Evolutionary conservation across 2,888 invertebrate genomes (phyloP).

Genomic region (Leucania comma): DNA sequence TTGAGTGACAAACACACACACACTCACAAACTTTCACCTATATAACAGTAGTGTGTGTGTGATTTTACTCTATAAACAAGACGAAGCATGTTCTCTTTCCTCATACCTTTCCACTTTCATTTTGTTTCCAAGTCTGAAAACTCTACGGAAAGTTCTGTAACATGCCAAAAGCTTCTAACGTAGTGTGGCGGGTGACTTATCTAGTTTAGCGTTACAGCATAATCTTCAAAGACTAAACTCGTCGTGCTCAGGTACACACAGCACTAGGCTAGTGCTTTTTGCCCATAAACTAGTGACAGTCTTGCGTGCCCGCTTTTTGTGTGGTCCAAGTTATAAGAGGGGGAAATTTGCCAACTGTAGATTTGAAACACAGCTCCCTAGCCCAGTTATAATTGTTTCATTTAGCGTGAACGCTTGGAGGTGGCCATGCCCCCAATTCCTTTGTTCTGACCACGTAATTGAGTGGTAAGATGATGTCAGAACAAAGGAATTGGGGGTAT

Average conservation of each 20-base stretch:
- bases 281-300: slow-evolving; percentile 82
- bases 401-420: too few relatives aligned
- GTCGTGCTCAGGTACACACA: slow-evolving; percentile 69
- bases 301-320: slow-evolving; percentile 75
- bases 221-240: slow-evolving; percentile 73
- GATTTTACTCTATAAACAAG: background rate
- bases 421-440: too few relatives aligned
- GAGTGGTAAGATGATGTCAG: too few relatives aligned
- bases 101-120: slow-evolving; percentile 36
- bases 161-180: slow-evolving; percentile 47
- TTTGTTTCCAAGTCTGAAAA: slow-evolving; percentile 35
- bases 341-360: too few relatives aligned
- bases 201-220: slow-evolving; percentile 65
- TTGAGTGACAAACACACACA: too few relatives aligned
- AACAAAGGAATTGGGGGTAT: too few relatives aligned
- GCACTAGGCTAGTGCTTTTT: slow-evolving; percentile 75
- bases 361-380: too few relatives aligned
- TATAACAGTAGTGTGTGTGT: too few relatives aligned
- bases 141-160: slow-evolving; percentile 21
- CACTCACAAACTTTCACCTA: too few relatives aligned
- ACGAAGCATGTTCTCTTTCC: slow-evolving; percentile 3
- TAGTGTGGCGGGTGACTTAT: slow-evolving; percentile 59
- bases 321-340: slow-evolving; percentile 59
- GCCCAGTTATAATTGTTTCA: too few relatives aligned
- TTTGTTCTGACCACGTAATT: too few relatives aligned